Base-by-base conservation (phyloP, 23 tunicate genomes). In the Halocynthia aurantium region DNA sequence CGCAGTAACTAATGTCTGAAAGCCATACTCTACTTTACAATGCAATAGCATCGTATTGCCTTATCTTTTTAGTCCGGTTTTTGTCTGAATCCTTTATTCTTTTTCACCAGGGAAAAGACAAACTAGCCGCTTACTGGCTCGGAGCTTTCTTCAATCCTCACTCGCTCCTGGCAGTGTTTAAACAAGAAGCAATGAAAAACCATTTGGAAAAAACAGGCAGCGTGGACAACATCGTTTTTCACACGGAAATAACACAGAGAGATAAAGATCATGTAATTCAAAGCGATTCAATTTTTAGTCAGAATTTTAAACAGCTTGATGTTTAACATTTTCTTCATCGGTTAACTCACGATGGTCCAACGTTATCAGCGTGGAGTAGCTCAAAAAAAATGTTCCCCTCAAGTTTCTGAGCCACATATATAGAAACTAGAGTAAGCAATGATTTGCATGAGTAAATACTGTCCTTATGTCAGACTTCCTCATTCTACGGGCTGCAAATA, bases 211-310 rank as follows among this genome's bases (percentile, higher is more conserved):
- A 91, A 72, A 62, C 87, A 10, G 98, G 98, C 54, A 83, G 83
- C 55, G 88, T 86, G 56, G 98, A 92, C 82, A 92, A 83, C 69
- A 69, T 92, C 11, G 83, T 86, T 15, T 78, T 86, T 55, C 91
- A 92, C 52, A 79, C 73, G 13, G 98, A 92, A 77, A 80, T 92
- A 12, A 92, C 98, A 12, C 98, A 86, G 58, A 31, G 98, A 60
- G 98, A 92, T 49, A 92, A 92, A 79, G 98, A 92, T 82, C 98
- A 92, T 69, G 98, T 92, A 55, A 77, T 31, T 31, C 44, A 31
- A 31, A 31, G 44, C 44, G 44, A 31, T 31, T 31, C 44, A 31
- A 4, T 31, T 4, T 31, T 31, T 31, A 31, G 44, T 31, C 44
- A 0, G 4, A 31, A 31, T 31, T 31, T 31, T 31, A 31, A 31